Evolutionary conservation across 2,888 invertebrate genomes (phyloP).

Genomic region (Chrysomela aeneicollis): DNA sequence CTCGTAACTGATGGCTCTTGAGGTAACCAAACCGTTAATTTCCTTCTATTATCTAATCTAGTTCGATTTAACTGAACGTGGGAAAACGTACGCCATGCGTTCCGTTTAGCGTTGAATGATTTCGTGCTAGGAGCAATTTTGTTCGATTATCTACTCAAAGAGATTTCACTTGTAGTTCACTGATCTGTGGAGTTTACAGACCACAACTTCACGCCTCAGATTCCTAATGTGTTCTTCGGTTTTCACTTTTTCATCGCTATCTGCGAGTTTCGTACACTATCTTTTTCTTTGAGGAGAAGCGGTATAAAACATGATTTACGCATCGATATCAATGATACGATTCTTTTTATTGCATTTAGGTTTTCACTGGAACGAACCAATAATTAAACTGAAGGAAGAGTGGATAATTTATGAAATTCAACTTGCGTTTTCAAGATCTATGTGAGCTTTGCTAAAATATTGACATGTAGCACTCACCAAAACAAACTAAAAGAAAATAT

Average conservation of each 20-base stretch:
- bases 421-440: too few relatives aligned
- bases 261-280: too few relatives aligned
- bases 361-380: too few relatives aligned
- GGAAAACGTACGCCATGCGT: neutral
- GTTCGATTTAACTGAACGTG: neutral
- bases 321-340: too few relatives aligned
- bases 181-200: neutral
- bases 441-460: too few relatives aligned
- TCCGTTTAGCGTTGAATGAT: neutral
- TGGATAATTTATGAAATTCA: too few relatives aligned
- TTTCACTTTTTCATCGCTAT: neutral
- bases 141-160: neutral
- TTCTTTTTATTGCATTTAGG: too few relatives aligned
- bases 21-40: neutral
- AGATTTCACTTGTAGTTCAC: neutral
- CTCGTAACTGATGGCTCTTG: neutral
- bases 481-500: conserved; percentile 12
- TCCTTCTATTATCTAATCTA: neutral
- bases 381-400: too few relatives aligned
- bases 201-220: neutral
- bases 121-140: neutral
- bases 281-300: too few relatives aligned
- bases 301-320: too few relatives aligned
- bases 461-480: too few relatives aligned
- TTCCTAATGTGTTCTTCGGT: neutral